Base-by-base conservation (phyloP, 2,113 vertebrate species). In the Nerophis ophidion region DNA sequence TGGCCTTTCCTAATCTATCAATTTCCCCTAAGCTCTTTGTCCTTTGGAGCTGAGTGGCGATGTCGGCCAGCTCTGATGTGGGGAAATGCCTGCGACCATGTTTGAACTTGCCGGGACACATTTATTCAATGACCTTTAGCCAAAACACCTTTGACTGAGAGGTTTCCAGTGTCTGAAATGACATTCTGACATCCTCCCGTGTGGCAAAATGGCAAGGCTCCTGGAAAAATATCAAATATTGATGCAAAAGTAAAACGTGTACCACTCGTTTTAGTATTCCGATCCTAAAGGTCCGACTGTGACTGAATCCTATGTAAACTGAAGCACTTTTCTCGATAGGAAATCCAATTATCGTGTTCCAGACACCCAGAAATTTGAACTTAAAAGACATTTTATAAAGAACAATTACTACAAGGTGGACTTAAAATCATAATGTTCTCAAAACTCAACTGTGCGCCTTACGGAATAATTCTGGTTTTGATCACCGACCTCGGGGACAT, bases 1-100 rank as follows among this genome's bases (percentile, higher is more conserved):
- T 76, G 84, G 63, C 83, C 81, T 88, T 88, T 83, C 79, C 59
- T 80, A 86, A 86, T 88, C 77, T 74, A 83, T 86, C 81, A 77
- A 74, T 83, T 84, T 69, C 81, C 74, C 59, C 49, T 9, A 57
- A 77, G 74, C 77, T 66, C 71, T 84, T 81, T 86, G 83, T 86
- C 82, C 83, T 88, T 86, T 71, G 70, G 70, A 79, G 72, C 61
- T 3, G 45, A 64, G 62, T 63, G 77, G 77, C 56, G 3, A 62
- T 62, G 61, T 35, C 48, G 54, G 77, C 53, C 50, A 46, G 75
- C 72, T 65, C 40, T 70, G 69, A 80, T 76, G 63, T 26, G 33
- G 33, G 33, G 60, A 79, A 81, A 74, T 61, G 59, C 62, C 60
- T 59, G 11, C 57, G 67, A 73, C 66, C 8, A 48, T 52, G 59